phyloP scores from a whole-genome alignment of 2,797 vertebrate genomes.

The Smutsia temminckii region DNA sequence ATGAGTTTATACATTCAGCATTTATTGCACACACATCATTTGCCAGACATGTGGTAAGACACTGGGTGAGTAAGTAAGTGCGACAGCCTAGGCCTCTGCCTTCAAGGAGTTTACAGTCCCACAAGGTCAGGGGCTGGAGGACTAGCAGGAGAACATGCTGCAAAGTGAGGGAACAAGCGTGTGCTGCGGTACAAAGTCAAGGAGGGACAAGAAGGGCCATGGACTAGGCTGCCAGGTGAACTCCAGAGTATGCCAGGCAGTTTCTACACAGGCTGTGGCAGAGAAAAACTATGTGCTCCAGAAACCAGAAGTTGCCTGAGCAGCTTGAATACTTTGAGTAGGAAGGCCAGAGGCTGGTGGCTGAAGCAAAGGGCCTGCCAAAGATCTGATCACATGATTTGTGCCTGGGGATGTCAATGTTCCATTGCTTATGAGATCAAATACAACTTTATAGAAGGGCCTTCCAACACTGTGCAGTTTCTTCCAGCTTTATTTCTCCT shows the following conservation, averaged over 20 bases:
- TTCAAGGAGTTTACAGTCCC: not conserved
- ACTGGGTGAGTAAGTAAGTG: not conserved
- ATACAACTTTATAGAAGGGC: not conserved
- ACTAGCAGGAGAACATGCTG: not conserved
- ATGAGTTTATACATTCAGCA: not conserved
- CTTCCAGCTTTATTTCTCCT: not conserved
- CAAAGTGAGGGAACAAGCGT: not conserved
- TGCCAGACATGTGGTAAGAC: not conserved
- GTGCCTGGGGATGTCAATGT: not conserved
- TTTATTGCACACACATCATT: not conserved
- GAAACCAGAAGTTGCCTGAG: not conserved
- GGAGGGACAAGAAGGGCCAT: not conserved
- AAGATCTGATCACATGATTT: not conserved
- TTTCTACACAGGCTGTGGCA: not conserved
- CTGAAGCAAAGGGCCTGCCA: not conserved
- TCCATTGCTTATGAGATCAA: not conserved
- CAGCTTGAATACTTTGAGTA: not conserved
- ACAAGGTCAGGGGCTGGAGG: too few species aligned
- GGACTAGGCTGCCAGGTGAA: not conserved
- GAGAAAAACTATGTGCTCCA: not conserved
- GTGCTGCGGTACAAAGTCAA: not conserved
- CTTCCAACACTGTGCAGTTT: not conserved
- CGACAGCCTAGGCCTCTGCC: not conserved
- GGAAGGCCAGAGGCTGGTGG: not conserved
- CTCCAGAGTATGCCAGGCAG: not conserved